Percentiles rank a stretch among this genome's conserved stretches.
These are phyloP conservation scores for Drosophila asahinai DNA, from an alignment of 1,140 invertebrate species.

Conservation along the genomic window DNA sequence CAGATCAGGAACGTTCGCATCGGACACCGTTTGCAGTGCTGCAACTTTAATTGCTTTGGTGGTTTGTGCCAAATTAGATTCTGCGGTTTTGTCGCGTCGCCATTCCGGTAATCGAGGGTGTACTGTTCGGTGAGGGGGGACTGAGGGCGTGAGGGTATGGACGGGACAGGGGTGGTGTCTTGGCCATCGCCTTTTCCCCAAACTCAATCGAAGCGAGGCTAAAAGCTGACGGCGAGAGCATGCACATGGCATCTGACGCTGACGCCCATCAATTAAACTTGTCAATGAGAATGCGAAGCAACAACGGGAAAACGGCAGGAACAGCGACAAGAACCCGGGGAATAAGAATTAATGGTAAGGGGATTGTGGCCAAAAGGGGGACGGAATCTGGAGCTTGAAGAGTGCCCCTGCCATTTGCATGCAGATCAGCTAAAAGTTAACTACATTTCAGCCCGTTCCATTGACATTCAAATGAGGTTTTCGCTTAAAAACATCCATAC, in stretches of 20 bases:
- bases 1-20: conserved; percentile 28
- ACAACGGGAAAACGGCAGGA: conserved; percentile 27
- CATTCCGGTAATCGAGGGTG: conserved; percentile 54
- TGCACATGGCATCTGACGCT: conserved; percentile 53
- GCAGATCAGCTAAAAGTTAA: conserved; percentile 28
- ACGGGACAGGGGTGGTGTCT: conserved; percentile 9
- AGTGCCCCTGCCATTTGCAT: conserved; percentile 2
- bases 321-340: conserved; percentile 43
- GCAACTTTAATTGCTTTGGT: conserved; percentile 84
- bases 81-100: conserved; percentile 73
- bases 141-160: neutral
- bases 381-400: neutral
- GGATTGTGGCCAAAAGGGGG: neutral
- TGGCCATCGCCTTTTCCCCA: conserved; percentile 38
- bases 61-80: conserved; percentile 83
- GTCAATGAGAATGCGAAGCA: conserved; percentile 50
- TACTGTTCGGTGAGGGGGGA: neutral
- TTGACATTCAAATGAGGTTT: conserved; percentile 22
- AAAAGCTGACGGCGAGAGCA: conserved; percentile 24
- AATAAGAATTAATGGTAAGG: conserved; percentile 36
- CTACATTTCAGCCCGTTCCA: conserved; percentile 14
- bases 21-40: conserved; percentile 64
- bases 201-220: conserved; percentile 31
- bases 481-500: neutral
- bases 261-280: conserved; percentile 70